phyloP scores from a whole-genome alignment of 92 coral and sea anemone genomes.

The Anthopleura xanthogrammica region DNA sequence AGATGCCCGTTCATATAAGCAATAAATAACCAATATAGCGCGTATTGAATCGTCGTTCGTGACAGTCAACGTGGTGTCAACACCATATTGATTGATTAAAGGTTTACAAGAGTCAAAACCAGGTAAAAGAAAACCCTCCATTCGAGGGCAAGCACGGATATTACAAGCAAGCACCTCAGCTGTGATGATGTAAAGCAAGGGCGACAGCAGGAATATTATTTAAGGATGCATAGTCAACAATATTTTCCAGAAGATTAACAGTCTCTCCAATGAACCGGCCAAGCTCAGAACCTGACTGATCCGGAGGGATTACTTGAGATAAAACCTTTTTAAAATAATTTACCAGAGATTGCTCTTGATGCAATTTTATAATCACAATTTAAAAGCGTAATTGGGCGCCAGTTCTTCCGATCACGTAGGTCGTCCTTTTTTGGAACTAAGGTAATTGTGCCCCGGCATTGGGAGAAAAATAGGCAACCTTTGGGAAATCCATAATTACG shows the following conservation, averaged over 20 bases:
- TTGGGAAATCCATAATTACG: conserved; percentile 16
- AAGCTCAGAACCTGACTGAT: conserved; percentile 26
- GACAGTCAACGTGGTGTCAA: conserved; percentile 48
- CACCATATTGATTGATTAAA: conserved; percentile 38
- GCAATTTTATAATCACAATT: conserved; percentile 50
- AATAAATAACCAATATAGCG: conserved; percentile 34
- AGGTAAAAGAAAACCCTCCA: conserved; percentile 30
- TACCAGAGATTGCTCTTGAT: conserved; percentile 20
- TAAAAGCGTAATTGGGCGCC: conserved; percentile 60
- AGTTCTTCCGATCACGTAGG: conserved; percentile 27
- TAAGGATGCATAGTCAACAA: neutral
- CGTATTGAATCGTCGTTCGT: conserved; percentile 30
- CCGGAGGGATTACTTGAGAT: conserved; percentile 2
- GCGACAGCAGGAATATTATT: conserved; percentile 28
- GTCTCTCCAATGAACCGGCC: neutral
- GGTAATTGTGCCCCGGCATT: conserved; percentile 27
- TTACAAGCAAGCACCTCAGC: conserved; percentile 42
- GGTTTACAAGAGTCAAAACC: neutral
- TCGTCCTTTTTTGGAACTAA: conserved; percentile 51
- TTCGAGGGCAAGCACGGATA: conserved; percentile 31
- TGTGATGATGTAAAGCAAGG: conserved; percentile 32
- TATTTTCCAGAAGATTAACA: neutral
- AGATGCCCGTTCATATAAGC: conserved; percentile 45
- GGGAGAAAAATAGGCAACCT: conserved; percentile 21
- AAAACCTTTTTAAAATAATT: conserved; percentile 33